Base-by-base conservation (phyloP, 2,888 invertebrate genomes). In the Silvanus unidentatus region DNA sequence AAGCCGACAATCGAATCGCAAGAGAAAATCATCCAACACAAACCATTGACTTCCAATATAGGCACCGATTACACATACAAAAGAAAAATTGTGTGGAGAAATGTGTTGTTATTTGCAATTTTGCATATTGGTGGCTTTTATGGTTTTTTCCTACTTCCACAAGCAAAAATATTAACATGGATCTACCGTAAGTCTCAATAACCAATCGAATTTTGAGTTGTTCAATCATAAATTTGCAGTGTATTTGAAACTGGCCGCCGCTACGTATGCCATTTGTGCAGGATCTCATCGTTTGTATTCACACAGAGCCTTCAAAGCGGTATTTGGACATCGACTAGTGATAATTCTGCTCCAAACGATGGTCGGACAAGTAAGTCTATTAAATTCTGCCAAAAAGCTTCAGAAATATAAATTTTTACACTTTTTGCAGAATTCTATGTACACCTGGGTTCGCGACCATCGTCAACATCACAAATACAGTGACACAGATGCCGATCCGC, bases 251-350 rank as follows among this genome's bases (percentile, higher is more conserved):
- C 96, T 1, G 93, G 91, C 0, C n/a, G n/a, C n/a, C n/a, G n/a
- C n/a, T n/a, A n/a, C n/a, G n/a, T n/a, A n/a, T n/a, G n/a, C n/a
- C n/a, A n/a, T n/a, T n/a, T n/a, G n/a, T n/a, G n/a, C n/a, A n/a
- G 96, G 96, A 3, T 92, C 92, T 0, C 97, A 97, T 67, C 77
- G 96, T 50, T 75, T 96, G 9, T 97, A 96, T 95, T 83, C 93
- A 0, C 97, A 97, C 71, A 78, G 86, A 57, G 75, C 92, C 1
- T 97, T 95, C 73, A 95, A 93, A 71, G 96, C 95, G 1, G 86
- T 80, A 55, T 77, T 86, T 74, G 94, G 90, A 0, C 72, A 95
- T 48, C 78, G 93, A 42, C 63, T 90, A 2, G 71, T 91, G 47
- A 74, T 97, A n/a, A 86, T 86, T 63, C 49, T 88, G 34, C 78